Evolutionary conservation across 2,113 vertebrate species (phyloP), one percentile per base, ranked within the genome.

Genomic region (Arvicanthis niloticus): DNA sequence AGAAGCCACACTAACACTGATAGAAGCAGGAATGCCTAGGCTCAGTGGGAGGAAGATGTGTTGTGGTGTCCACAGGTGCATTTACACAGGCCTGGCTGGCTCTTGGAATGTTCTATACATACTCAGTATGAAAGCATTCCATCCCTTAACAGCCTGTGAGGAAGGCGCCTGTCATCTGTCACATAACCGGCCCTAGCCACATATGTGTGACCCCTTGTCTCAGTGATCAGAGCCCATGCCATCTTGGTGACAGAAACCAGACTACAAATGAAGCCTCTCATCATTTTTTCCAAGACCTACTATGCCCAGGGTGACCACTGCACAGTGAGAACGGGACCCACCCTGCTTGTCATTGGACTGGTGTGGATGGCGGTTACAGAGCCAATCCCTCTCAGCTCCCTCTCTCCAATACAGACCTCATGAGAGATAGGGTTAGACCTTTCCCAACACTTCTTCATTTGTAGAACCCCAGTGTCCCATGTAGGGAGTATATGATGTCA

Each of bases 401-500:
- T 40, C 26, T 31, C 13, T 68, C 56, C 45, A n/a, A 40, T 0
- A 2, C 1, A 9, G 4, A 11, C 24, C 91, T 88, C 8, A 1
- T 12, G 34, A 7, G 4, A 2, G 34, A 26, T 15, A 13, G 53
- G 29, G 3, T n/a, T 24, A 2, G 42, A 88, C 40, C 68, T 34
- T 76, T 21, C 70, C 24, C 5, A 12, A 60, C 37, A n/a, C 11
- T 3, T 70, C 40, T n/a, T 81, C 34, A 10, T 8, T 40, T n/a
- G 15, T 7, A 48, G 17, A 78, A 62, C 1, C 19, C 7, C 65
- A 37, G 1, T 22, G 21, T 7, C 11, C 5, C 76, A 3, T 5
- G 2, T 7, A 5, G 0, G 8, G 11, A 40, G 2, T 22, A 37
- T 34, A 11, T 1, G 3, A 11, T 0, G 0, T 9, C 42, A 5